These are phyloP conservation scores for Melopsittacus undulatus DNA, from an alignment of 2,797 vertebrate genomes.

Conservation along the genomic window DNA sequence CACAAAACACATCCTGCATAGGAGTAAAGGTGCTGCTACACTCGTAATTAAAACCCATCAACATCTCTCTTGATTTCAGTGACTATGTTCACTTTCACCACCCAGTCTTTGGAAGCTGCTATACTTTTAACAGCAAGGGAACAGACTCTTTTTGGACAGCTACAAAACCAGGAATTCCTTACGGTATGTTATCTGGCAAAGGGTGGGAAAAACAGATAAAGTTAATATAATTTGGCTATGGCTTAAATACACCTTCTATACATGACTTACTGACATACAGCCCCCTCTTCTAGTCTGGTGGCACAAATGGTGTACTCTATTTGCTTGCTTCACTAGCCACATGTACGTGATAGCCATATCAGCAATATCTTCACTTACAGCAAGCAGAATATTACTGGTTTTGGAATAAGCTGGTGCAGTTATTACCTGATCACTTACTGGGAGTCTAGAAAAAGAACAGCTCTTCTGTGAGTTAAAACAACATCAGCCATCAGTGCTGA, in stretches of 20 bases:
- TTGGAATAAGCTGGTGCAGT: neutral
- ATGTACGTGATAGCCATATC: neutral
- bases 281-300: neutral
- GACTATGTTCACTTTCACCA: constrained; percentile 68
- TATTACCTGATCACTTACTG: neutral
- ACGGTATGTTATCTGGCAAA: constrained; percentile 15
- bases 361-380: neutral
- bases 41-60: neutral
- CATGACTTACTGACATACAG: rapidly evolving
- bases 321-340: neutral
- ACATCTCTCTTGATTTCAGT: constrained; percentile 40
- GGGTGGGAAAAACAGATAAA: neutral
- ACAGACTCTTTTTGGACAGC: constrained; percentile 42
- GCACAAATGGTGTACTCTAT: neutral
- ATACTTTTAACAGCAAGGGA: constrained; percentile 70
- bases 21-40: neutral
- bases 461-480: neutral
- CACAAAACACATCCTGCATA: neutral
- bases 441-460: neutral
- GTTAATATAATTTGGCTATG: neutral
- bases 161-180: constrained; percentile 54
- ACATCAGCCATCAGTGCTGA: neutral
- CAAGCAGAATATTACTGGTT: neutral
- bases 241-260: neutral
- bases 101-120: constrained; percentile 73